Evolutionary conservation across 1,140 invertebrate genomes (phyloP), one percentile per base, ranked within the genome.

Genomic region (Drosophila nikananu): DNA sequence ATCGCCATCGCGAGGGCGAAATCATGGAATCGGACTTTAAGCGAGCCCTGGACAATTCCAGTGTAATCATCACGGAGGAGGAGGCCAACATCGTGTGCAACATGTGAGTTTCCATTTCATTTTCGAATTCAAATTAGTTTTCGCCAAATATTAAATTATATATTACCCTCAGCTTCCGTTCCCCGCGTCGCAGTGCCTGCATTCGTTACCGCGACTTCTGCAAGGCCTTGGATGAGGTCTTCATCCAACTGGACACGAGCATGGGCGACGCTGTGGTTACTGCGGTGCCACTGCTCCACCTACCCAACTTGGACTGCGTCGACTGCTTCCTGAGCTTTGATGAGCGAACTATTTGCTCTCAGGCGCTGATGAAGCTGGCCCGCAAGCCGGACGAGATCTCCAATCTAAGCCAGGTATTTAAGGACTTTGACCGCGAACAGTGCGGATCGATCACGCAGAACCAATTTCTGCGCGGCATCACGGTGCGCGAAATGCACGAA

Each of bases 261-360:
- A 95, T 96, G 54, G 89, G 73, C n/a, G 91, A 92, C 49, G 79
- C 90, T 5, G 37, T 90, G 37, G 48, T 90, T 3, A 94, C 96
- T 23, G 91, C 96, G 27, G 92, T 94, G 46, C 96, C 96, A 0
- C 77, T 96, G 2, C 94, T 95, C 57, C 95, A 96, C 81, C 86
- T 96, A 49, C 95, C 96, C 25, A 94, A 94, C 23, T 83, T 94
- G 67, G 95, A 95, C 77, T 93, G 94, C 75, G 92, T 94, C 17
- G 93, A 94, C 39, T 95, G 95, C 74, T 96, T 96, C 93, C 94
- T 96, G 9, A 95, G 95, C 93, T 96, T 95, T 78, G 95, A 96
- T 46, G 95, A 96, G 92, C 92, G 96, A 19, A 93, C 93, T 35
- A 92, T 93, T 13, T 93, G 95, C 15, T 94, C 94, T 3, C 91